Conservation (phyloP, 2,888 invertebrate species). For the Ophraella communa region DNA sequence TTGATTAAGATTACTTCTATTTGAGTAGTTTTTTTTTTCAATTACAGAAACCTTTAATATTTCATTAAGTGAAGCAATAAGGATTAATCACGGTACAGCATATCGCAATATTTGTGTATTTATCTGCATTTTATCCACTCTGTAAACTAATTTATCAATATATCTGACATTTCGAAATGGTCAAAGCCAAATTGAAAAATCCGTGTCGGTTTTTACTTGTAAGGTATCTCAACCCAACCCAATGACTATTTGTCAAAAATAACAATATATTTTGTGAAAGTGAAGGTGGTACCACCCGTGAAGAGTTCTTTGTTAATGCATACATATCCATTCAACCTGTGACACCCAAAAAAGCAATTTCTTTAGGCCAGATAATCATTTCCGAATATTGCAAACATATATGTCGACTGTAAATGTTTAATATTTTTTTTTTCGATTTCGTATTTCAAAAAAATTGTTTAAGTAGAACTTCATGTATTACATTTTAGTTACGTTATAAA, state of each 20-base stretch:
- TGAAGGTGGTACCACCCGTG: constrained; percentile 24
- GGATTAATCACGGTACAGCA: neutral
- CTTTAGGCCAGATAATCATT: neutral
- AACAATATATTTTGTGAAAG: constrained; percentile 29
- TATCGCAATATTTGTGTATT: neutral
- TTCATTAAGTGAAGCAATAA: too few species aligned
- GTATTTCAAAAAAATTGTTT: too few species aligned
- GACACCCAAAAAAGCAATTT: constrained; percentile 16
- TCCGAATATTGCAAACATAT: neutral
- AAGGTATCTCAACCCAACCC: neutral
- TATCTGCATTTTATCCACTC: neutral
- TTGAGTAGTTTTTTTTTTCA: too few species aligned
- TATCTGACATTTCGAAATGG: constrained; percentile 19
- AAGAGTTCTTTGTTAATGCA: constrained; percentile 11
- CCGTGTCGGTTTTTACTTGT: constrained; percentile 2
- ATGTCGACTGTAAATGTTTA: neutral
- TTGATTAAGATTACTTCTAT: too few species aligned
- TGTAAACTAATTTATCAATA: constrained; percentile 13
- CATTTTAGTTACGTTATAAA: too few species aligned
- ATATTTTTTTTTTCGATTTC: neutral
- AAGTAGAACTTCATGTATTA: too few species aligned
- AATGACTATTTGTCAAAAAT: constrained; percentile 18
- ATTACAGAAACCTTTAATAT: neutral
- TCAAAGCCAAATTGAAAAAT: constrained; percentile 17
- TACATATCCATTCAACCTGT: constrained; percentile 18